These are phyloP conservation scores for Piprites chloris DNA, from an alignment of 2,113 vertebrate genomes.

Conservation along the genomic window DNA sequence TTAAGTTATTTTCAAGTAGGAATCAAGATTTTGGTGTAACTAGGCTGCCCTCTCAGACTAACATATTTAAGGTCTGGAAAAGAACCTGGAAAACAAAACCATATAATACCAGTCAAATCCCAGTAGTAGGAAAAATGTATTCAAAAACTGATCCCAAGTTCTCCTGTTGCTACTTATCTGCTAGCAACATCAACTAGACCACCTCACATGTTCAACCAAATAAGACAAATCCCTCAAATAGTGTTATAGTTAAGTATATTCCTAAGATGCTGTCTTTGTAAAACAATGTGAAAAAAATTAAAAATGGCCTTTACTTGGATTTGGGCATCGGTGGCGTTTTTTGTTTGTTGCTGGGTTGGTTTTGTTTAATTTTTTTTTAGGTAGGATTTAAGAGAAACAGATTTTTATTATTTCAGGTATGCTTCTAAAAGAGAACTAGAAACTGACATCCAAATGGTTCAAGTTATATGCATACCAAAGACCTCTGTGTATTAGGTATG, in stretches of 20 bases:
- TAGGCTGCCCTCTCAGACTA: not conserved
- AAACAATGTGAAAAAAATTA: not conserved
- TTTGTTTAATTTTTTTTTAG: not conserved
- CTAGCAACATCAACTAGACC: not conserved
- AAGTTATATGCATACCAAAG: not conserved
- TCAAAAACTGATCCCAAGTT: not conserved
- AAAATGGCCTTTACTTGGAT: not conserved
- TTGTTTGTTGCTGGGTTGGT: not conserved
- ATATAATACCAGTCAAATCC: not conserved
- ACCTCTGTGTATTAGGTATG: not conserved
- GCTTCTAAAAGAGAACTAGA: not conserved
- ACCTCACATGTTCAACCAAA: not conserved
- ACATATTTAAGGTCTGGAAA: not conserved
- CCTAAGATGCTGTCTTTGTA: not conserved
- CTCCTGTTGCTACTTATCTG: not conserved
- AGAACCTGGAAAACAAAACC: not conserved
- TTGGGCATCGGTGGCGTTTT: not conserved
- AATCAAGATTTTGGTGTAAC: not conserved
- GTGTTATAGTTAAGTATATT: not conserved
- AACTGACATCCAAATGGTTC: not conserved
- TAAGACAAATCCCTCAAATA: not conserved
- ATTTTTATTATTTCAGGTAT: not conserved
- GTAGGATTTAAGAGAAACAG: not conserved
- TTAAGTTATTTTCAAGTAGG: not conserved
- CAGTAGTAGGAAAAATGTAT: not conserved